Percentiles rank a stretch among this genome's conserved stretches.
Conservation (phyloP, 2,888 invertebrate genomes). For the Hydriomena furcata region DNA sequence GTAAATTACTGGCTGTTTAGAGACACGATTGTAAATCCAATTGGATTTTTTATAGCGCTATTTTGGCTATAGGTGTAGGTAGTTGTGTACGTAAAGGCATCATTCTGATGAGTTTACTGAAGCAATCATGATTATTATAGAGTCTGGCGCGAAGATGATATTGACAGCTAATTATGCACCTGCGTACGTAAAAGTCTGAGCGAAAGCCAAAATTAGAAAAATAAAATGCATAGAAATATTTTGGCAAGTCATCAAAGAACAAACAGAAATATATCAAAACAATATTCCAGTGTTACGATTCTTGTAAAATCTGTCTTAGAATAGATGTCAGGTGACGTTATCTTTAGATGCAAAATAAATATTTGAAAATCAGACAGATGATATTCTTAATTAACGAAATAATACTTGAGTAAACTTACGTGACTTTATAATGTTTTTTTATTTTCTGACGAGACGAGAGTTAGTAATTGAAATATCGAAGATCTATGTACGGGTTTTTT, state of each 20-base stretch:
- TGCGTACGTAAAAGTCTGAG: constrained; percentile 3
- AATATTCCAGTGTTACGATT: constrained; percentile 14
- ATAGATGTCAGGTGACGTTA: constrained; percentile 26
- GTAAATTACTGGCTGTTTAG: constrained; percentile 46
- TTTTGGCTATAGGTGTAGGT: no score
- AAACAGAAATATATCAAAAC: constrained; percentile 21
- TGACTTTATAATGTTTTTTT: constrained; percentile 26
- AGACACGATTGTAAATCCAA: constrained; percentile 31
- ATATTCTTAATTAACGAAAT: constrained; percentile 35
- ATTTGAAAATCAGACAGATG: constrained; percentile 29
- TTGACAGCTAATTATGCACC: constrained; percentile 25
- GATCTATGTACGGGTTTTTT: no score
- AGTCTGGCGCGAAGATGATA: constrained; percentile 11
- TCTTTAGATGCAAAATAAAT: constrained; percentile 27
- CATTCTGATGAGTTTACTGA: neutral
- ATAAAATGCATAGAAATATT: constrained; percentile 17
- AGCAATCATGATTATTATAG: no score
- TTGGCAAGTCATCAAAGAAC: constrained; percentile 19
- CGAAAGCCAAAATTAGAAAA: constrained; percentile 8
- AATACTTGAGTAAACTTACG: constrained; percentile 24
- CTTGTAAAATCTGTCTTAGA: constrained; percentile 26
- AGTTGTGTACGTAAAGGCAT: neutral
- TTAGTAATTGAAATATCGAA: no score
- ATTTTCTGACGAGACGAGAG: constrained; percentile 17
- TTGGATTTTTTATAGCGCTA: constrained; percentile 26